Evolutionary conservation across 2,797 vertebrate species (phyloP).

Genomic region (Meriones psammophilus): DNA sequence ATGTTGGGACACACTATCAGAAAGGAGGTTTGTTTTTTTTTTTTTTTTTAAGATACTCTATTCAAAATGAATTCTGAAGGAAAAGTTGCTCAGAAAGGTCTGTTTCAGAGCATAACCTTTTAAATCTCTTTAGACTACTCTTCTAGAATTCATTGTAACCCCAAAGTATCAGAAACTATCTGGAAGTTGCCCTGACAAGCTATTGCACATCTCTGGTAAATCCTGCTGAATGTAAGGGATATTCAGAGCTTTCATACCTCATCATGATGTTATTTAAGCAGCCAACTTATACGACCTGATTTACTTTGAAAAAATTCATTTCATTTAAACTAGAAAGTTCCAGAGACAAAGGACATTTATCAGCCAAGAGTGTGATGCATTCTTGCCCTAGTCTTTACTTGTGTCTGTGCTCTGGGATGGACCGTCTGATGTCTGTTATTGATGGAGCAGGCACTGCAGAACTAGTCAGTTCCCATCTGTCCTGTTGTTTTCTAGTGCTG

Average conservation of each 20-base stretch:
- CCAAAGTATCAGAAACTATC: conserved; percentile 83
- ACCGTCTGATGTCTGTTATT: conserved; percentile 80
- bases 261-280: conserved; percentile 82
- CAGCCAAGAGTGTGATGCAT: conserved; percentile 83
- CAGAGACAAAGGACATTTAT: conserved; percentile 85
- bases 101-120: conserved; percentile 80
- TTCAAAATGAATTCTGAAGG: conserved; percentile 81
- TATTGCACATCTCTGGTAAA: conserved; percentile 75
- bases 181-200: conserved; percentile 81
- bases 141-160: conserved; percentile 82
- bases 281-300: conserved; percentile 80
- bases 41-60: conserved; percentile 12
- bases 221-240: conserved; percentile 81
- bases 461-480: conserved; percentile 82
- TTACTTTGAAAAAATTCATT: conserved; percentile 78
- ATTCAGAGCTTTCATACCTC: conserved; percentile 83
- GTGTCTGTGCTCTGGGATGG: conserved; percentile 86
- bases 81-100: conserved; percentile 71
- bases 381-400: conserved; percentile 85
- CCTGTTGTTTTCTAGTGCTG: conserved; percentile 88
- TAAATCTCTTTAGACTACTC: conserved; percentile 81
- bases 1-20: conserved; percentile 73
- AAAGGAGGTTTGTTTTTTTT: conserved; percentile 67
- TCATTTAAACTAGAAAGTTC: conserved; percentile 79
- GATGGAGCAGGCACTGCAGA: conserved; percentile 86